Conservation (phyloP, 2,797 vertebrate genomes). For the Stomatorhinus walkeri region DNA sequence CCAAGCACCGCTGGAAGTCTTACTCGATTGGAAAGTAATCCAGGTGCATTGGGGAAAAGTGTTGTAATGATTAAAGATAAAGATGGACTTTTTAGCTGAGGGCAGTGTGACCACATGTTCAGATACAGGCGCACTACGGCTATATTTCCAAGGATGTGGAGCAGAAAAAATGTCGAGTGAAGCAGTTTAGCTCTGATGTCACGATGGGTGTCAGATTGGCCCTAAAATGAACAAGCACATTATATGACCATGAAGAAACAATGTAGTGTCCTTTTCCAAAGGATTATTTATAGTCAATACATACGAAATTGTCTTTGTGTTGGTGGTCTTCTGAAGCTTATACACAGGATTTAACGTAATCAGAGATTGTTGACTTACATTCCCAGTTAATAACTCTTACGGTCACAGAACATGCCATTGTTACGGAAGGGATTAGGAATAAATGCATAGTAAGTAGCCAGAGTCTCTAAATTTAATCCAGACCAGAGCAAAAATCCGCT, state of each 20-base stretch:
- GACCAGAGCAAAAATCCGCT: background rate
- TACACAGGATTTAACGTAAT: background rate
- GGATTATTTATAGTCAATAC: background rate
- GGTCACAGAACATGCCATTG: background rate
- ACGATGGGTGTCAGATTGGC: background rate
- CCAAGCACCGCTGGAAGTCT: background rate
- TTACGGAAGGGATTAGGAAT: background rate
- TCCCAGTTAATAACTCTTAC: background rate
- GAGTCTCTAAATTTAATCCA: background rate
- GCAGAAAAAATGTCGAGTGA: background rate
- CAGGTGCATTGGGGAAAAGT: background rate
- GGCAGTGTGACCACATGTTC: background rate
- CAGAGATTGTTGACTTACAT: background rate
- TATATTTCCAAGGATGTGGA: background rate
- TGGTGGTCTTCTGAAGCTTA: background rate
- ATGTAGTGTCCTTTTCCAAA: background rate
- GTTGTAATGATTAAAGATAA: slow-evolving; percentile 20
- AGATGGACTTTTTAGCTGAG: background rate
- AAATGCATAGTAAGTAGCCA: background rate
- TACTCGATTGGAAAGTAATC: slow-evolving; percentile 22
- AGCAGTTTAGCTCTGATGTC: background rate
- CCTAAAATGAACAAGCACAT: slow-evolving; percentile 1
- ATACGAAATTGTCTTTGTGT: background rate
- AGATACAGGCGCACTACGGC: background rate
- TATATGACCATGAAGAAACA: background rate